Conservation (phyloP, 1,140 invertebrate genomes). For the Aphaenogaster rudis region DNA sequence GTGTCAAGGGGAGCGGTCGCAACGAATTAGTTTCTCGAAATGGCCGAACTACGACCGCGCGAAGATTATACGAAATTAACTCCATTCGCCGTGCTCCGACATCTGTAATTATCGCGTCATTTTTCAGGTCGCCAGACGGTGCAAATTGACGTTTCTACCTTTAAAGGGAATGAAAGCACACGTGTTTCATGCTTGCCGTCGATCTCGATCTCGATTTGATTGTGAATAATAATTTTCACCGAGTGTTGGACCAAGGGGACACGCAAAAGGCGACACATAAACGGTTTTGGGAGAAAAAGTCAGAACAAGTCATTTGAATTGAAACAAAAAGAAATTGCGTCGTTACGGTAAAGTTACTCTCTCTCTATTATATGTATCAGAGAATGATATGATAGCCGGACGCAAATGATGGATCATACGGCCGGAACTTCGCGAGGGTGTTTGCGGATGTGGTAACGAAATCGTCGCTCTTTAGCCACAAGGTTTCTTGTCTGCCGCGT, state of each 20-base stretch:
- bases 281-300: neutral
- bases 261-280: neutral
- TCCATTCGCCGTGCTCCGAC: slow-evolving; percentile 16
- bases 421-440: slow-evolving; percentile 72
- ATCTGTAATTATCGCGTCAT: slow-evolving; percentile 40
- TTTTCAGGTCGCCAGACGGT: slow-evolving; percentile 2
- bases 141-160: slow-evolving; percentile 25
- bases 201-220: slow-evolving; percentile 8
- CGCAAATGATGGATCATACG: slow-evolving; percentile 36
- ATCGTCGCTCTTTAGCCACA: slow-evolving; percentile 64
- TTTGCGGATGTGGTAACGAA: slow-evolving; percentile 73
- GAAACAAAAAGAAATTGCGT: slow-evolving; percentile 13
- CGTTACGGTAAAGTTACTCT: neutral
- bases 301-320: neutral
- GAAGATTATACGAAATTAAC: slow-evolving; percentile 34
- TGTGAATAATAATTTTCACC: neutral
- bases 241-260: neutral
- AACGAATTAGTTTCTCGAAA: slow-evolving; percentile 49
- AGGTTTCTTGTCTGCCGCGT: slow-evolving; percentile 57
- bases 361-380: neutral
- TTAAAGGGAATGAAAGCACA: neutral
- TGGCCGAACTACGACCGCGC: slow-evolving; percentile 10
- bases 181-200: neutral
- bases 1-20: slow-evolving; percentile 42
- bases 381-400: slow-evolving; percentile 26